Percentiles rank a stretch among this genome's conserved stretches.
These are phyloP conservation scores for Ailurus styani DNA, from an alignment of 2,113 vertebrate species.

Conservation along the genomic window DNA sequence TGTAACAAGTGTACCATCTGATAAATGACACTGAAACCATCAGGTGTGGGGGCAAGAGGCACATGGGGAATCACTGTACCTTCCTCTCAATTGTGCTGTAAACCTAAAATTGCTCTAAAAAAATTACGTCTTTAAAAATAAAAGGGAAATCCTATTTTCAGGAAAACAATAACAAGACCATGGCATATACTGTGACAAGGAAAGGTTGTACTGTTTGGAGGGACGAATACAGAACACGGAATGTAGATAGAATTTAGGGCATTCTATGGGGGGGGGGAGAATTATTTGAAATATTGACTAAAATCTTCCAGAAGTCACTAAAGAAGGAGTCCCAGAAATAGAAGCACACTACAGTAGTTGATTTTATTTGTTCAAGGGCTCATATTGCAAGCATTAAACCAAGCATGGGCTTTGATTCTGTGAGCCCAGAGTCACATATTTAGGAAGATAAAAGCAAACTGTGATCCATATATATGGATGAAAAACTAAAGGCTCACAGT, in stretches of 20 bases:
- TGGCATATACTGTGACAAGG: background rate
- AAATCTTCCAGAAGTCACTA: background rate
- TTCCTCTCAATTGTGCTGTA: background rate
- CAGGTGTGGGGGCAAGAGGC: background rate
- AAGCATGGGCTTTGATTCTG: conserved; percentile 57
- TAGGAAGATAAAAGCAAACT: conserved; percentile 53
- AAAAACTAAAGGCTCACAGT: conserved; percentile 24
- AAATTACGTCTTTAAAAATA: background rate
- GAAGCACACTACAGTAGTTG: conserved; percentile 26
- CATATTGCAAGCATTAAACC: conserved; percentile 68
- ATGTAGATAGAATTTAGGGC: background rate
- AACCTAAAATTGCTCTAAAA: background rate
- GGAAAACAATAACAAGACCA: background rate
- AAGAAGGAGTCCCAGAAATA: background rate
- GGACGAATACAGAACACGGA: background rate
- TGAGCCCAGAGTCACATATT: conserved; percentile 56
- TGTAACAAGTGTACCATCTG: background rate
- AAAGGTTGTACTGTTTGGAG: background rate
- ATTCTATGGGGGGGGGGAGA: background rate
- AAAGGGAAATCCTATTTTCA: background rate
- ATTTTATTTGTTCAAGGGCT: conserved; percentile 80
- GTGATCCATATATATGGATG: background rate
- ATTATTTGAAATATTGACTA: background rate
- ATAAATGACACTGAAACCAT: background rate
- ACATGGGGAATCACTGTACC: background rate